Evolutionary conservation across 2,888 invertebrate species (phyloP), one percentile per base, ranked within the genome.

Genomic region (Drosophila helvetica): DNA sequence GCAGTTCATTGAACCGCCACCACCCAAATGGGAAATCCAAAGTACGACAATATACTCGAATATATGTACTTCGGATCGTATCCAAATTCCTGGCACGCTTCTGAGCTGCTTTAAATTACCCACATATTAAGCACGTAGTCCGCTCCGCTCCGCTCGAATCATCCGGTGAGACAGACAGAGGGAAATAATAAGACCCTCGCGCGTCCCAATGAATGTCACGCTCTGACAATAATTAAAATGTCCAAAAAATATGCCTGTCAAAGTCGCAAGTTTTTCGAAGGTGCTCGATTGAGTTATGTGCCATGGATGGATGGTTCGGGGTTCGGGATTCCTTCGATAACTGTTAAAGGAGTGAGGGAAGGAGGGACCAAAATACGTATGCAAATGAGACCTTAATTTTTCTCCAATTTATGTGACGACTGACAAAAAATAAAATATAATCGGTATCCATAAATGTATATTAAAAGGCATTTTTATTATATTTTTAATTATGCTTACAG

Each of bases 81-180:
- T 68, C 76, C 73, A 68, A 78, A 80, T 71, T 76, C 86, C 56
- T 64, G 58, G 63, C 88, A 88, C 83, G 81, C 76, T 68, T 58
- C 72, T 80, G 89, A 79, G 88, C 89, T 89, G 76, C 78, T 89
- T 88, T 89, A 89, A 89, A 88, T 88, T 89, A 75, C 75, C 33
- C 77, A 70, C 74, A 84, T 68, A 81, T 74, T 76, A 70, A 88
- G 75, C 84, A 88, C 87, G 88, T 75, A 80, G 64, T 17, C 57
- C 25, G 33, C n/a, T 22, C 22, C 25, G 33, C n/a, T n/a, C n/a
- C n/a, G n/a, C n/a, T 67, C 12, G 38, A 17, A 9, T 17, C 25
- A 9, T 17, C 25, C 15, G 50, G 19, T n/a, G 42, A 17, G 42
- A 30, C 53, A 25, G 54, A 27, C 27, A 27, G 27, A 27, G 1